A percentile compares a stretch with the other conserved stretches of the same genome.
phyloP scores from a whole-genome alignment of 35 echinoderm and acorn worm genomes.

The Apostichopus japonicus region DNA sequence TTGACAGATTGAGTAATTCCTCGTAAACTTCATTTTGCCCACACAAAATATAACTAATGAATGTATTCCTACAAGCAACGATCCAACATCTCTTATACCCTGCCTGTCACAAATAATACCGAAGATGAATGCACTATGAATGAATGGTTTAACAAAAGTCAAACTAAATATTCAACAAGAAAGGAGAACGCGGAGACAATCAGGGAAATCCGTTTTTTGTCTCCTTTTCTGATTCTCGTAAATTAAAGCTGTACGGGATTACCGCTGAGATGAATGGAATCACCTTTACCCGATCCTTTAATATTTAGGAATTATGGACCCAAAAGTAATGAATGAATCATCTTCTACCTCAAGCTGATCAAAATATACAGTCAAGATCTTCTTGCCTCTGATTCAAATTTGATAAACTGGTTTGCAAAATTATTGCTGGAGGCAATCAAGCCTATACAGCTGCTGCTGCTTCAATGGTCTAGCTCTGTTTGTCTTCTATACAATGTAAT shows the following conservation, averaged over 20 bases:
- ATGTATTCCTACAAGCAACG: not conserved
- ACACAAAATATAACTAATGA: not conserved
- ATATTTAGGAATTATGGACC: slow-evolving; percentile 5
- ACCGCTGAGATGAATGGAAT: not conserved
- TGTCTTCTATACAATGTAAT: not conserved
- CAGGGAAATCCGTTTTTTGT: not conserved
- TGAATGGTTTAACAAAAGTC: not conserved
- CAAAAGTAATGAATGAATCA: slow-evolving; percentile 35
- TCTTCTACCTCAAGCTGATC: slow-evolving; percentile 12
- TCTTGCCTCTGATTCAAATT: slow-evolving; percentile 7
- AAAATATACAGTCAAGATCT: not conserved
- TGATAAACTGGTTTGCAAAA: slow-evolving; percentile 45
- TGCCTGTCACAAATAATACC: not conserved
- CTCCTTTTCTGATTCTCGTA: not conserved
- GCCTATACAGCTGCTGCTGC: not conserved
- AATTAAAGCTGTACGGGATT: not conserved
- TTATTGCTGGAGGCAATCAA: slow-evolving; percentile 11
- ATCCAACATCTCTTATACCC: not conserved
- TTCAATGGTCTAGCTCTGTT: not conserved
- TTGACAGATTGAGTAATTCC: not conserved
- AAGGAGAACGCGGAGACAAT: not conserved
- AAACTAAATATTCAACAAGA: not conserved
- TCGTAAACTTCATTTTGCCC: not conserved
- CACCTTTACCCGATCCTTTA: not conserved
- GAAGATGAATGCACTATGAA: not conserved